Evolutionary conservation across 2,113 vertebrate genomes (phyloP), one percentile per base, ranked within the genome.

Genomic region (Atherinomorus stipes): DNA sequence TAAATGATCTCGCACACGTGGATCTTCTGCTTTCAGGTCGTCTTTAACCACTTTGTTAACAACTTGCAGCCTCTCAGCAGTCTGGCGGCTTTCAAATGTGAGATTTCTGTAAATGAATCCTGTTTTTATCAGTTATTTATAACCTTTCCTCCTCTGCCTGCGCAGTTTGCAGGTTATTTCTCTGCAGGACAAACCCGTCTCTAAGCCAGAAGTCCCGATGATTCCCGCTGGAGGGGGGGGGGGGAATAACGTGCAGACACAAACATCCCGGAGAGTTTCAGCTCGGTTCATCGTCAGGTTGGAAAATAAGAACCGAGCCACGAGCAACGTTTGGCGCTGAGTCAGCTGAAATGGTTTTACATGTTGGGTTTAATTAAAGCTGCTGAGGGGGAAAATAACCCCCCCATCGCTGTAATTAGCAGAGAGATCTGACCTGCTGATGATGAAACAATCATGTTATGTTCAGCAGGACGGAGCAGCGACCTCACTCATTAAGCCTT

Each of bases 351-450:
- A 51, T 31, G 0, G 11, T 38, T 51, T 52, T 51, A 38, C 50
- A 64, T 38, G 62, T 64, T 64, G 62, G 63, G 25, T 21, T 28
- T 38, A 52, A 64, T 57, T 57, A 47, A 71, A 53, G 58, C 58
- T 23, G 53, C 58, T 13, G n/a, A 22, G 31, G 49, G 37, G 42
- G 49, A 62, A 57, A 42, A 40, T 9, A 15, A 44, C 28, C 15
- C 58, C 58, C 18, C 18, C 23, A 5, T 23, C 23, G 23, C 23
- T 31, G 57, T 62, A 42, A 71, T 71, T 62, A 71, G 26, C 47
- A 52, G 69, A 42, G 52, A 52, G 69, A 71, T 62, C 57, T 52
- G 69, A 53, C 47, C 58, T 51, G 40, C 53, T 69, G 53, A 57
- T 0, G 37, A 60, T 71, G 57, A 61, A 71, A 71, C 69, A 44